phyloP scores from a whole-genome alignment of 2,797 vertebrate species.

The Crenuchus spilurus region DNA sequence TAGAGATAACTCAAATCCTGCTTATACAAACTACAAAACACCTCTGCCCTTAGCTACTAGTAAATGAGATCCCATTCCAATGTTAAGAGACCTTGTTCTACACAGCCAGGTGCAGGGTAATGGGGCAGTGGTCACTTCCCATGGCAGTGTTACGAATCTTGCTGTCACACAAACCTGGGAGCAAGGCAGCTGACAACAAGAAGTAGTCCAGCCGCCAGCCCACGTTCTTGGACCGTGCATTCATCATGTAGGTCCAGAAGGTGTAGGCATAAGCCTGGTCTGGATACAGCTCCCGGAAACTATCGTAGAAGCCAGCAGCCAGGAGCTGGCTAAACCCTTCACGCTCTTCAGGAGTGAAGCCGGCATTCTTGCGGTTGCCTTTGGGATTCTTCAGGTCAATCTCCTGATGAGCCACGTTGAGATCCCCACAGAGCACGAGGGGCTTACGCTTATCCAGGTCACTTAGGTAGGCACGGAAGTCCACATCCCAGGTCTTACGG shows the following conservation, averaged over 20 bases:
- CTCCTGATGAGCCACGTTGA: constrained; percentile 91
- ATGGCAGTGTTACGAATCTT: constrained; percentile 86
- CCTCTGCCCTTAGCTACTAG: neutral
- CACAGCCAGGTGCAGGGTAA: constrained; percentile 83
- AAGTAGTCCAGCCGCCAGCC: constrained; percentile 94
- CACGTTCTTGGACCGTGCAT: constrained; percentile 85
- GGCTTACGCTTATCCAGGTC: constrained; percentile 83
- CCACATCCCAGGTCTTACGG: constrained; percentile 87
- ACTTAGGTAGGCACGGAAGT: constrained; percentile 82
- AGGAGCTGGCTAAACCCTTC: constrained; percentile 84
- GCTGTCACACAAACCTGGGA: constrained; percentile 85
- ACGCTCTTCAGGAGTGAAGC: constrained; percentile 88
- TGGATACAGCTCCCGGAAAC: constrained; percentile 88
- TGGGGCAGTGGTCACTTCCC: constrained; percentile 92
- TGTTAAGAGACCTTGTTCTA: constrained; percentile 56
- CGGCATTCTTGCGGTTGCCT: constrained; percentile 89
- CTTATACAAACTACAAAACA: neutral
- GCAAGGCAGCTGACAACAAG: constrained; percentile 81
- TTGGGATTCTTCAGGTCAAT: constrained; percentile 91
- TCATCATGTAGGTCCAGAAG: constrained; percentile 98
- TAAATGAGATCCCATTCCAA: neutral
- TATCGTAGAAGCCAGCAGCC: constrained; percentile 82
- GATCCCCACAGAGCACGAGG: constrained; percentile 87
- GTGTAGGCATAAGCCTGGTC: constrained; percentile 82
- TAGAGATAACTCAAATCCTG: neutral